phyloP scores from a whole-genome alignment of 2,797 vertebrate genomes.

The Eulemur rubriventer region DNA sequence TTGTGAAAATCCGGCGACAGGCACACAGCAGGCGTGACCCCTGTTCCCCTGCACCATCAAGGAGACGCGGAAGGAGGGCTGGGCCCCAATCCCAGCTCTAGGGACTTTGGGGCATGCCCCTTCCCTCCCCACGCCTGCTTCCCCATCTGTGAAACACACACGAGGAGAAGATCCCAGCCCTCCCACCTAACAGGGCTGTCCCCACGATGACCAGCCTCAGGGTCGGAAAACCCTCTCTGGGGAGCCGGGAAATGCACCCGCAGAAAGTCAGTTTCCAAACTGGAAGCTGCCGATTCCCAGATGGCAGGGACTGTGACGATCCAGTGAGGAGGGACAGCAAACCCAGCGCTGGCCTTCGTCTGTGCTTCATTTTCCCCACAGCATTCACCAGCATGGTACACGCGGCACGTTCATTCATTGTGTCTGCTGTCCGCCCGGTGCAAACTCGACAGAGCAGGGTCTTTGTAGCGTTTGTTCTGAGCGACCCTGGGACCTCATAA shows the following conservation, averaged over 20 bases:
- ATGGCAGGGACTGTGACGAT: neutral
- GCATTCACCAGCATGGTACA: neutral
- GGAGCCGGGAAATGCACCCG: neutral
- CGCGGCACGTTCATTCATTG: neutral
- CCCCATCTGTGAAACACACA: neutral
- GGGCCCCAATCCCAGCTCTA: neutral
- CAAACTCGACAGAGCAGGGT: neutral
- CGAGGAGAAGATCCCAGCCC: neutral
- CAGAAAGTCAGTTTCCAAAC: neutral
- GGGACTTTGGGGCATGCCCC: neutral
- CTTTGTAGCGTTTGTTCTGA: neutral
- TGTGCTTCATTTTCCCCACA: neutral
- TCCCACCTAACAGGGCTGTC: neutral
- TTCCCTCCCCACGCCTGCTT: neutral
- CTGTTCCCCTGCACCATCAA: neutral
- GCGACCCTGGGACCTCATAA: neutral
- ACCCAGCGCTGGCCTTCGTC: neutral
- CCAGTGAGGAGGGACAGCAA: neutral
- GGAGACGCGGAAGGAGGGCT: neutral
- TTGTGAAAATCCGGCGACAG: no score
- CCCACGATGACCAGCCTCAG: neutral
- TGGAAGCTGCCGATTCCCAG: neutral
- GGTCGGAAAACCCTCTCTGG: neutral
- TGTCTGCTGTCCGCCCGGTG: accelerated
- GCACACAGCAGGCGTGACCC: neutral